Conservation (phyloP, 2,888 invertebrate species). For the Drosophila antonietae region DNA sequence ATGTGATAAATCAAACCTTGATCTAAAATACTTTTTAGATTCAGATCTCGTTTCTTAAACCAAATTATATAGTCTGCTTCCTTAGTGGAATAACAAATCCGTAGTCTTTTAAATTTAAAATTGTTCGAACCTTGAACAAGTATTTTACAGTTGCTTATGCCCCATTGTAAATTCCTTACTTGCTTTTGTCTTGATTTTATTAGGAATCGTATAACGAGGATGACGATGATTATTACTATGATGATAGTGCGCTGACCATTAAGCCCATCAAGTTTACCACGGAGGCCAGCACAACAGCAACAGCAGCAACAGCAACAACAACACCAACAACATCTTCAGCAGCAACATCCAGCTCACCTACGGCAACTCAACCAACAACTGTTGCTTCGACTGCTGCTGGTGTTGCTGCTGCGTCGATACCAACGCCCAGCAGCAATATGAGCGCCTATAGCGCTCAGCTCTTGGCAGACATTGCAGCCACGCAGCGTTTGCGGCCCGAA, state of each 20-base stretch:
- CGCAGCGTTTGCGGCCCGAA: constrained; percentile 47
- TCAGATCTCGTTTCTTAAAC: no score
- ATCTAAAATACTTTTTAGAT: no score
- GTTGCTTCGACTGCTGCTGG: neutral
- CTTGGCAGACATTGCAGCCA: constrained; percentile 65
- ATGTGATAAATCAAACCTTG: no score
- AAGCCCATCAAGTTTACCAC: constrained; percentile 77
- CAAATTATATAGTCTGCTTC: no score
- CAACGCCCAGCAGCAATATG: constrained; percentile 33
- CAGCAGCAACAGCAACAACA: constrained; percentile 12
- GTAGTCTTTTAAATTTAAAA: neutral
- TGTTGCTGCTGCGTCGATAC: constrained; percentile 3
- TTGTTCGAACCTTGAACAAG: neutral
- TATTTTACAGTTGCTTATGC: neutral
- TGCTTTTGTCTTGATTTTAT: constrained; percentile 84
- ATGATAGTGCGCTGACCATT: constrained; percentile 82
- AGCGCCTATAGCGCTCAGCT: constrained; percentile 63
- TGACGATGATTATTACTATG: constrained; percentile 83
- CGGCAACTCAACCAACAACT: constrained; percentile 10
- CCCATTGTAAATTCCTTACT: neutral
- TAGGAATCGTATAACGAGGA: constrained; percentile 77
- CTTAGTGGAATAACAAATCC: neutral
- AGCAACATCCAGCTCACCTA: constrained; percentile 1
- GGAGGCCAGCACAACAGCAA: constrained; percentile 28
- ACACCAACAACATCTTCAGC: constrained; percentile 9